Conservation (phyloP, 1,140 invertebrate species). For the Diprion similis region DNA sequence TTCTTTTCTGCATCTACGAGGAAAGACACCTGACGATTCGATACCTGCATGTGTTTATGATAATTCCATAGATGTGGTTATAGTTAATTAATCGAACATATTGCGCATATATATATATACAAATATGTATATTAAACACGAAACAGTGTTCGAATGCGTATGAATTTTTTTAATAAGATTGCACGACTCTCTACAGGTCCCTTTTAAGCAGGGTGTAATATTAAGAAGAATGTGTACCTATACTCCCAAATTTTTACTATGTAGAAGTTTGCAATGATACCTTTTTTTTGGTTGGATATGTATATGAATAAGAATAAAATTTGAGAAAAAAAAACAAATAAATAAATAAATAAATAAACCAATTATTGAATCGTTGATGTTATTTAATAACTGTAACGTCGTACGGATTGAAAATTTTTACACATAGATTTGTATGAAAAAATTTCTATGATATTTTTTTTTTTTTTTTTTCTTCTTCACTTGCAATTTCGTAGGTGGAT, state of each 20-base stretch:
- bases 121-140: neutral
- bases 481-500: neutral
- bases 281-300: neutral
- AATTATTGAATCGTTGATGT: neutral
- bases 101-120: too few species aligned
- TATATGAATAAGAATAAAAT: constrained; percentile 19
- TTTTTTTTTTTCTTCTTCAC: neutral
- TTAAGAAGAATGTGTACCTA: constrained; percentile 29
- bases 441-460: neutral
- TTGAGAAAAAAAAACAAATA: constrained; percentile 29
- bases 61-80: too few species aligned
- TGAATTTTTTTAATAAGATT: constrained; percentile 35
- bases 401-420: too few species aligned
- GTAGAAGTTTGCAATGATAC: constrained; percentile 46
- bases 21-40: too few species aligned
- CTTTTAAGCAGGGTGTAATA: constrained; percentile 49
- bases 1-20: too few species aligned
- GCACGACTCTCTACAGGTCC: constrained; percentile 49
- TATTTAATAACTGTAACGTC: neutral
- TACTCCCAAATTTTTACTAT: constrained; percentile 43
- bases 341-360: constrained; percentile 14
- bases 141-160: neutral
- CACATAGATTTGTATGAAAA: too few species aligned
- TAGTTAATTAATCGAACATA: too few species aligned
- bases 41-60: too few species aligned